Conservation (phyloP, 2,888 invertebrate genomes). For the Amitus sp. region DNA sequence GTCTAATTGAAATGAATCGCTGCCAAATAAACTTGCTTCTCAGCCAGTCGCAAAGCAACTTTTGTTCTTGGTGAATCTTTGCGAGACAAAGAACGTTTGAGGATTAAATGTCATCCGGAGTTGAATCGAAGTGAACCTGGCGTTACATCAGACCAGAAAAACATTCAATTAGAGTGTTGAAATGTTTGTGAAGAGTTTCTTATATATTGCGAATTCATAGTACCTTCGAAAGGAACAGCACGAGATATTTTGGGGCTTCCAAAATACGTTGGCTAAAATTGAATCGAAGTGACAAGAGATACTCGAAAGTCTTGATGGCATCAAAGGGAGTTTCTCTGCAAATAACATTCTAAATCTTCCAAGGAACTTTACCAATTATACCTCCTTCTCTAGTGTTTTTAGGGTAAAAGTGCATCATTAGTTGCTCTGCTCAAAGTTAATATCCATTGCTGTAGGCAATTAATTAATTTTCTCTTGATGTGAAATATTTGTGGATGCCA, state of each 20-base stretch:
- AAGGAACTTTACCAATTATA: conserved; percentile 37
- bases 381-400: conserved; percentile 34
- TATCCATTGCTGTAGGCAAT: too few relatives aligned
- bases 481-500: too few relatives aligned
- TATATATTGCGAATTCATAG: conserved; percentile 20
- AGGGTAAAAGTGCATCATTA: too few relatives aligned
- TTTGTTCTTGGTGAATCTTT: neutral
- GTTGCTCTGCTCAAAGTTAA: too few relatives aligned
- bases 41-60: neutral
- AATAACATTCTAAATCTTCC: conserved; percentile 36
- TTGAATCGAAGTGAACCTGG: too few relatives aligned
- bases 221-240: conserved; percentile 31
- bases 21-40: conserved; percentile 18
- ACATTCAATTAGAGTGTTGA: neutral
- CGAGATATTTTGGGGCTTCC: conserved; percentile 30
- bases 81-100: neutral
- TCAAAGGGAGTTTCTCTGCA: conserved; percentile 38
- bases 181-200: conserved; percentile 16
- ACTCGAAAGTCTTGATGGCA: conserved; percentile 37
- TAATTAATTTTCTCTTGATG: too few relatives aligned
- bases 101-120: neutral
- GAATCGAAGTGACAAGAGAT: conserved; percentile 37
- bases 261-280: conserved; percentile 29
- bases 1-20: conserved; percentile 30
- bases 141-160: neutral